Conservation (phyloP, 2,797 vertebrate species). For the Ispidina lecontei region DNA sequence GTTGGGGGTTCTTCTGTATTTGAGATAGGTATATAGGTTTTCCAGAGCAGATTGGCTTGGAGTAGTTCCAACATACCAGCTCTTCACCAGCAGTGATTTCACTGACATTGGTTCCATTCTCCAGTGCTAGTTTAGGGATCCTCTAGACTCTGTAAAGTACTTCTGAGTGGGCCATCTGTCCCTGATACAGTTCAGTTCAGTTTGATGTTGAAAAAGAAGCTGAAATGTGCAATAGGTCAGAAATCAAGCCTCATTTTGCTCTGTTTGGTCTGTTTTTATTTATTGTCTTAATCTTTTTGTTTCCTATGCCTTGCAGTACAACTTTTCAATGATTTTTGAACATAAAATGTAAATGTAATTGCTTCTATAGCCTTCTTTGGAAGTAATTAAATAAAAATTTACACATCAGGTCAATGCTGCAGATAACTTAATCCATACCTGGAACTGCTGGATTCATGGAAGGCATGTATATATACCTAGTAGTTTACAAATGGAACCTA, state of each 20-base stretch:
- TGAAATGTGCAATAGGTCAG: background rate
- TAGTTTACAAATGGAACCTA: background rate
- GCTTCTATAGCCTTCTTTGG: background rate
- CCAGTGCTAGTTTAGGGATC: background rate
- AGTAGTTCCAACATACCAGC: background rate
- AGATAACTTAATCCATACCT: background rate
- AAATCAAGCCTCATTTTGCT: background rate
- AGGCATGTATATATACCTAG: background rate
- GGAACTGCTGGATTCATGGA: background rate
- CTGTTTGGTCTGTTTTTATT: constrained; percentile 10
- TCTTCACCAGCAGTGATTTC: background rate
- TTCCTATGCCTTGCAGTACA: background rate
- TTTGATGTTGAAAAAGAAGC: background rate
- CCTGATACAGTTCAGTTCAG: background rate
- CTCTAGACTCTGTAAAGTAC: background rate
- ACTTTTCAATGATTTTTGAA: background rate
- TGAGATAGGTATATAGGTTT: background rate
- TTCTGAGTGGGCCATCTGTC: background rate
- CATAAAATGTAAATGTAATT: background rate
- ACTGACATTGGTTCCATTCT: background rate
- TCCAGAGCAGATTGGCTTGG: background rate
- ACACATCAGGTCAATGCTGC: background rate
- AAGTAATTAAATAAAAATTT: background rate
- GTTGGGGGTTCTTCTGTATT: background rate
- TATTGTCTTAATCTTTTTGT: background rate